Evolutionary conservation across 2,113 vertebrate species (phyloP), one percentile per base, ranked within the genome.

Genomic region (Bettongia penicillata): DNA sequence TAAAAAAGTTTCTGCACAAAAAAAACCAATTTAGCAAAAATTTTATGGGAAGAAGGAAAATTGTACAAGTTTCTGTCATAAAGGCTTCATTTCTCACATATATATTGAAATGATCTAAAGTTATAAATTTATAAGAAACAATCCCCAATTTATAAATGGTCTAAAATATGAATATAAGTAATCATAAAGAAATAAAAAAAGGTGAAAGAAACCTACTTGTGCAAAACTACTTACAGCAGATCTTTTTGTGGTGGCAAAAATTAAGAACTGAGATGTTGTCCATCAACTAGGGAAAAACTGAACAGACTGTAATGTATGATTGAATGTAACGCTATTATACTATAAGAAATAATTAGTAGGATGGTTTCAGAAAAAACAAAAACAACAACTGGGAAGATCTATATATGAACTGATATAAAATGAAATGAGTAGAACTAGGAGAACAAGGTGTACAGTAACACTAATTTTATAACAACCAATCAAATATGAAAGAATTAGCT

Each of bases 191-290:
- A 48, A 48, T 48, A 2, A 2, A 48, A 37, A 68, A 68, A 31
- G 57, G 31, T 48, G 48, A 48, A 37, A 68, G 12, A 37, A 14
- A 37, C 12, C 31, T 37, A 31, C 3, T 11, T 68, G 28, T 68
- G 0, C 12, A 3, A 37, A 37, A 37, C 14, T 14, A 4, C 37
- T 37, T 37, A 37, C 4, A 14, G 28, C 10, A 4, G 3, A 0
- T 37, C 31, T 16, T 3, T 68, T 68, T 68, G 61, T 14, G 31
- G 31, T 37, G 5, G 31, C 12, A 68, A 68, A 68, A 68, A 68
- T 14, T 68, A 12, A 31, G 5, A 68, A 37, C 37, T 68, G 12
- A 4, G 16, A 3, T 2, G 12, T 5, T 37, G 31, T 4, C 31
- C 31, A 31, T 68, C 61, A 68, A 37, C 16, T 37, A 11, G 31